Conservation (phyloP, 2,113 vertebrate species). For the Hippolais icterina region DNA sequence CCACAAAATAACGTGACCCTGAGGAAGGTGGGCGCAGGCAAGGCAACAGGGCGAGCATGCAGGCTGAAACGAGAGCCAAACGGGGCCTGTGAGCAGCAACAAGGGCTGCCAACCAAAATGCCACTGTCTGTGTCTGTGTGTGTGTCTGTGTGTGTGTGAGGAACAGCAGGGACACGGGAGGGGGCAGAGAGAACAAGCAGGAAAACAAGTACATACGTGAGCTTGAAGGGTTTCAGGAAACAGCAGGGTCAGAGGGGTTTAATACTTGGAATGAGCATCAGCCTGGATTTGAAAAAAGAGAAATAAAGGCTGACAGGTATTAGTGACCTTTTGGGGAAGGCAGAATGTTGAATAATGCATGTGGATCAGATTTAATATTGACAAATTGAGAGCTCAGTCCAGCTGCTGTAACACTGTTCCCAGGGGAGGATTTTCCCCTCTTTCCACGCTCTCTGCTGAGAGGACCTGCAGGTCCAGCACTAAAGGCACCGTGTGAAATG, state of each 20-base stretch:
- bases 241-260: background rate
- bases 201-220: conserved; percentile 8
- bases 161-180: background rate
- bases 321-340: background rate
- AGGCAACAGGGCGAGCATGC: conserved; percentile 66
- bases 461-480: background rate
- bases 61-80: conserved; percentile 34
- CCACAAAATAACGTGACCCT: background rate
- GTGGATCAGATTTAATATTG: background rate
- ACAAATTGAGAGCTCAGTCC: background rate
- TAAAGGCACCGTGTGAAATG: conserved; percentile 67
- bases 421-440: background rate
- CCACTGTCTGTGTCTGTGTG: background rate
- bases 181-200: background rate
- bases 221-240: background rate
- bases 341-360: background rate
- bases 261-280: background rate
- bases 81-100: background rate
- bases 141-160: background rate
- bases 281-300: background rate
- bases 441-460: background rate
- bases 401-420: background rate
- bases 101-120: conserved; percentile 7
- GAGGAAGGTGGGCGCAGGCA: conserved; percentile 44
- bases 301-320: conserved; percentile 8